A percentile compares a stretch with the other conserved stretches of the same genome.
Conservation (phyloP, 2,797 vertebrate genomes). For the Selene dorsalis region DNA sequence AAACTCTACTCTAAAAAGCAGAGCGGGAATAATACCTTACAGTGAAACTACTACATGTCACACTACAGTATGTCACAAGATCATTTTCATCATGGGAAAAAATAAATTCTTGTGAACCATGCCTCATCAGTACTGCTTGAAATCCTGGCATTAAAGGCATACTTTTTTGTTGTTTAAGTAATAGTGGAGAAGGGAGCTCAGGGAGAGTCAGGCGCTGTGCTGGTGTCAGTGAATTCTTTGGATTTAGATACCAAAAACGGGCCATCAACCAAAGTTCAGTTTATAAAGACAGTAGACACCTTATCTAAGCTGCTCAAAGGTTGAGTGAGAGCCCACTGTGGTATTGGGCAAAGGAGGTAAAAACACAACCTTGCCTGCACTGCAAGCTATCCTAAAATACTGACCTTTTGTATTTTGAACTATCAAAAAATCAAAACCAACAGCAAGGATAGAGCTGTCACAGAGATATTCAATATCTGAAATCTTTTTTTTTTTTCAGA, state of each 20-base stretch:
- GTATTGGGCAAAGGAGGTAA: neutral
- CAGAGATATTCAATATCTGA: neutral
- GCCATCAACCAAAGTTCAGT: conserved; percentile 18
- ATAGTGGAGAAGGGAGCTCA: neutral
- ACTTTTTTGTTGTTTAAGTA: neutral
- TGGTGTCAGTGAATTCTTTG: conserved; percentile 12
- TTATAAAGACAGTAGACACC: neutral
- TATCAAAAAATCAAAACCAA: no score
- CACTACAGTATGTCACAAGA: neutral
- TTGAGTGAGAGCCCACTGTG: conserved; percentile 12
- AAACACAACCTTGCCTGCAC: neutral
- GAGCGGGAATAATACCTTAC: neutral
- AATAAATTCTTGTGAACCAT: neutral
- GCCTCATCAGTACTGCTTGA: neutral
- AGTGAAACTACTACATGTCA: no score
- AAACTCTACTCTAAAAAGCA: no score
- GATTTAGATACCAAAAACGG: neutral
- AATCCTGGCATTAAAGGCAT: neutral
- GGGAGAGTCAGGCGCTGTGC: neutral
- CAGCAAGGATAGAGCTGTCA: neutral
- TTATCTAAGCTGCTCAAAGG: conserved; percentile 51
- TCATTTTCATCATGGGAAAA: neutral
- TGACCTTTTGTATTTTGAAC: neutral
- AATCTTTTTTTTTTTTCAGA: neutral
- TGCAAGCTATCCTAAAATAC: neutral